Base-by-base conservation (phyloP, 2,888 invertebrate species). In the Tetramorium bicarinatum region DNA sequence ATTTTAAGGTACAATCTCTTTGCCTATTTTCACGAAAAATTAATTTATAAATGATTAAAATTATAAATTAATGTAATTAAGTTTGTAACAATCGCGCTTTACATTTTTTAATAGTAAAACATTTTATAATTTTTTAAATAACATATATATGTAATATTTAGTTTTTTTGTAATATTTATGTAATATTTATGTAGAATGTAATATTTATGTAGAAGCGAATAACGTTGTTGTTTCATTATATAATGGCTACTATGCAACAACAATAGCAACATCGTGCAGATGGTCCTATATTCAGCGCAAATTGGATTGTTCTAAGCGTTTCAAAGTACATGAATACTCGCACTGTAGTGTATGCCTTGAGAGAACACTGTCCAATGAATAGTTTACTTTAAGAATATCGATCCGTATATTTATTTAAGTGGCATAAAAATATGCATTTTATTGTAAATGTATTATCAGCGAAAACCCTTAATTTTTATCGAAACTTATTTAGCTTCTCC, bases 311-410 rank as follows among this genome's bases (percentile, higher is more conserved):
- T 54, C 9, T 41, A 77, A 44, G n/a, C 13, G 9, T 61, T 61
- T 7, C 47, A 21, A 52, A 76, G 18, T 76, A 76, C 76, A 76
- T 41, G 76, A 75, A 62, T 62, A 75, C 49, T 62, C 62, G 75
- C 62, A 44, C 29, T 67, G 15, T 41, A 25, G 3, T 52, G n/a
- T 21, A 25, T 49, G 13, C 25, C 18, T 75, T 21, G 47, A 59
- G 18, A 44, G 25, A 59, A 49, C 18, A 64, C 7, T 18, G 11
- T 75, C 2, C 49, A 38, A 8, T 38, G 38, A 76, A 25, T 18
- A 49, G 38, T 49, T 47, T 38, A 38, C 44, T 74, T 47, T 18
- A 79, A 59, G 11, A n/a, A 71, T 34, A 59, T 79, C 9, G 59
- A 59, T 18, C 13, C 11, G 2, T n/a, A 13, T 15, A 21, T 47